Base-by-base conservation (phyloP, 2,888 invertebrate genomes). In the Microplitis manilae region DNA sequence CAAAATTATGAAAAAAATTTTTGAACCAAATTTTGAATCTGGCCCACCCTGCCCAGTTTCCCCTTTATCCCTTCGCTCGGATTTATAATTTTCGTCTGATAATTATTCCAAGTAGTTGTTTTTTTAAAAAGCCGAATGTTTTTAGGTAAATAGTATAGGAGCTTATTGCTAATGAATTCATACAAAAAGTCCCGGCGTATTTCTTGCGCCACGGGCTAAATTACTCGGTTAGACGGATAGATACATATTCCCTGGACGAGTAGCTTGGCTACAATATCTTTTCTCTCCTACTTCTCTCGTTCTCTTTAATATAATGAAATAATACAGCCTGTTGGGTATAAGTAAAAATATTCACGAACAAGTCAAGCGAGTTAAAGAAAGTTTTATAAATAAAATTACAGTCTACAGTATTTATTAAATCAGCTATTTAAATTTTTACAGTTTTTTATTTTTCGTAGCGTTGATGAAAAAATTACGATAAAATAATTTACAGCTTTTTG, bases 221-320 rank as follows among this genome's bases (percentile, higher is more conserved):
- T 82, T 82, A 76, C 77, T 77, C 81, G 82, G 79, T 81, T 82
- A 79, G 81, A 79, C 80, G 81, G 81, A 80, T 81, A 80, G 77
- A 75, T 68, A 77, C 61, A 75, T 75, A 71, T 61, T 68, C 38
- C 59, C 15, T 30, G 30, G 30, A 30, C 30, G 30, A 4, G 50
- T 50, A 13, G 50, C 64, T 39, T 8, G 17, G 68, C 68, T 73
- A 59, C 50, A 62, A 50, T 59, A 73, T 64, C 50, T 68, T 60
- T 67, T 68, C 64, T 62, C 39, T 40, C 20, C 68, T 68, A 71
- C 61, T 70, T 65, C 70, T 70, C 40, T 70, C 40, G 30, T 70
- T 70, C 65, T 59, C 68, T 61, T 75, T 13, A 62, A 75, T 68
- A 41, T 68, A 75, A 73, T 73, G 20, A 73, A 73, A 73, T 73